Evolutionary conservation across 1,140 invertebrate species (phyloP).

Genomic region (Euura lappo): DNA sequence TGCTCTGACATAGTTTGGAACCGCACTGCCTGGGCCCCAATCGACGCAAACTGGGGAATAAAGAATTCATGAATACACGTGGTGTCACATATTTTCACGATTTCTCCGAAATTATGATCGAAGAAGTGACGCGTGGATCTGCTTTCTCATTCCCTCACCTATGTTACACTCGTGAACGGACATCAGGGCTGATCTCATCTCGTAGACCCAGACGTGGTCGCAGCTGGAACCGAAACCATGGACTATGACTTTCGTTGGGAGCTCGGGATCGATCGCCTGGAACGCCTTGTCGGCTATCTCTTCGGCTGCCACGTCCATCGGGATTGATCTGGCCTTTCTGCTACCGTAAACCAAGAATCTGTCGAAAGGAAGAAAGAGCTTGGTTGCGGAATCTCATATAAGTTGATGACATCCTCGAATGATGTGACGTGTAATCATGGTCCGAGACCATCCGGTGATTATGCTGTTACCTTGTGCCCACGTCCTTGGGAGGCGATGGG

Average conservation of each 20-base stretch:
- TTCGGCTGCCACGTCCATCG: slow-evolving; percentile 56
- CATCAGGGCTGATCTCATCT: slow-evolving; percentile 90
- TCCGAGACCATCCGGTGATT: not conserved
- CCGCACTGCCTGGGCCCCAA: slow-evolving; percentile 89
- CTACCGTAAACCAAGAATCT: slow-evolving; percentile 58
- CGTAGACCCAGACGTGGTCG: slow-evolving; percentile 89
- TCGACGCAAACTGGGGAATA: slow-evolving; percentile 84
- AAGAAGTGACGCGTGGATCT: not conserved
- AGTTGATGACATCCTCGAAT: not conserved
- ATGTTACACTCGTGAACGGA: slow-evolving; percentile 67
- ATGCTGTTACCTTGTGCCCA: slow-evolving; percentile 78
- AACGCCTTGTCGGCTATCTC: slow-evolving; percentile 56
- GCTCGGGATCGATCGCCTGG: slow-evolving; percentile 55
- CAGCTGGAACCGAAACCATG: slow-evolving; percentile 95
- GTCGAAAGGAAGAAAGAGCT: slow-evolving; percentile 16
- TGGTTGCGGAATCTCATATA: too few relatives aligned
- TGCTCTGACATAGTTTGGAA: slow-evolving; percentile 93
- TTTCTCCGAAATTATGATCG: slow-evolving; percentile 1
- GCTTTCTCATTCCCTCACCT: slow-evolving; percentile 32
- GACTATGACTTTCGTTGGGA: slow-evolving; percentile 89
- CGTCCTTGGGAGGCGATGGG: slow-evolving; percentile 86
- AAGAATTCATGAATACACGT: slow-evolving; percentile 18
- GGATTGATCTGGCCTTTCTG: slow-evolving; percentile 54
- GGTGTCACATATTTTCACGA: not conserved
- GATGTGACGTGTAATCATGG: not conserved